Evolutionary conservation across 2,888 invertebrate species (phyloP).

Genomic region (Diadromus collaris): DNA sequence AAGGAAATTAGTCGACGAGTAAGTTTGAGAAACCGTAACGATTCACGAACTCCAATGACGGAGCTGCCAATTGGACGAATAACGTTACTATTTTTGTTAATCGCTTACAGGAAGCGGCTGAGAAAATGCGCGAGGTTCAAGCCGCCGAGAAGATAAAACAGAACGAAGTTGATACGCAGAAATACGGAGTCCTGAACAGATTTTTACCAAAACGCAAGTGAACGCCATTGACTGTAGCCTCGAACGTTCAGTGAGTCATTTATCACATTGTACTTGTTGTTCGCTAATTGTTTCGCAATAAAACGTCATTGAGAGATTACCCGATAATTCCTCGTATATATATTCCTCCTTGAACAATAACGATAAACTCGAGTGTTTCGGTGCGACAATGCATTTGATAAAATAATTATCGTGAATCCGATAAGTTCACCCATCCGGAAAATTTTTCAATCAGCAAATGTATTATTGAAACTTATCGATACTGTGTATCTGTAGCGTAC

Average conservation of each 20-base stretch:
- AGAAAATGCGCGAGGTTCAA: slow-evolving; percentile 80
- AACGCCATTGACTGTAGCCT: slow-evolving; percentile 37
- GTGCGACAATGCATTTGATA: not conserved
- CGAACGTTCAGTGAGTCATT: slow-evolving; percentile 20
- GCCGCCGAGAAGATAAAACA: slow-evolving; percentile 78
- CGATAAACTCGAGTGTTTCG: not conserved
- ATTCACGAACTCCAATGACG: slow-evolving; percentile 12
- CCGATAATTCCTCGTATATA: slow-evolving; percentile 6
- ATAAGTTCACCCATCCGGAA: not conserved
- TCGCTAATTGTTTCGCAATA: slow-evolving; percentile 39
- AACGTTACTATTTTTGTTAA: slow-evolving; percentile 13
- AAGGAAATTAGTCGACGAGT: slow-evolving; percentile 87
- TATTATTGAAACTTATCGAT: not conserved
- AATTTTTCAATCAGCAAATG: not conserved
- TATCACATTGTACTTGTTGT: slow-evolving; percentile 34
- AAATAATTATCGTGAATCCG: not conserved
- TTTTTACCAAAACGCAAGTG: slow-evolving; percentile 83
- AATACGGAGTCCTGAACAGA: slow-evolving; percentile 85
- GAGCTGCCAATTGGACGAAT: slow-evolving; percentile 9
- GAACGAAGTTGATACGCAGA: slow-evolving; percentile 74
- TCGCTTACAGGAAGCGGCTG: slow-evolving; percentile 81
- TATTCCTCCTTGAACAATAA: not conserved
- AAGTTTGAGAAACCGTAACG: slow-evolving; percentile 66
- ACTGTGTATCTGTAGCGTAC: slow-evolving; percentile 3
- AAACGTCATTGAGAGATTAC: slow-evolving; percentile 36